Evolutionary conservation across 2,888 invertebrate genomes (phyloP).

Genomic region (Rotaria magnacalcarata): DNA sequence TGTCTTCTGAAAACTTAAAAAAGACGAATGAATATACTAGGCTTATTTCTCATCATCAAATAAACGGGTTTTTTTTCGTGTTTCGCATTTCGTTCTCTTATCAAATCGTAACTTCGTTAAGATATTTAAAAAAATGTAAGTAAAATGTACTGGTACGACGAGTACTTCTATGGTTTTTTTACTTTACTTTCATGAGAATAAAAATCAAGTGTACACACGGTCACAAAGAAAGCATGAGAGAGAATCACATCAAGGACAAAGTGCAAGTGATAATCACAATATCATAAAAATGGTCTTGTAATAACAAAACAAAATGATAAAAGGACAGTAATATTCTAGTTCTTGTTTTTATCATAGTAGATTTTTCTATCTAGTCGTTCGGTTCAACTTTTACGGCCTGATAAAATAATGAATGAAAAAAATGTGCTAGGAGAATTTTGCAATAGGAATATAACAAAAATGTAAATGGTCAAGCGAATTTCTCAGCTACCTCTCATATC

Average conservation of each 20-base stretch:
- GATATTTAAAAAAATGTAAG: not conserved
- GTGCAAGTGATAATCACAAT: not conserved
- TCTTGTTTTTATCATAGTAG: too few species aligned
- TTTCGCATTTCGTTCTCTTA: not conserved
- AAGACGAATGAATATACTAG: not conserved
- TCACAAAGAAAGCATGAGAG: not conserved
- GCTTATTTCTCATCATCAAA: not conserved
- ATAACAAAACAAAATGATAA: conserved; percentile 14
- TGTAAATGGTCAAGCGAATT: not conserved
- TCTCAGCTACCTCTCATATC: not conserved
- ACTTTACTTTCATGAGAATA: not conserved
- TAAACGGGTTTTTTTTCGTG: not conserved
- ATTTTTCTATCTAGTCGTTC: too few species aligned
- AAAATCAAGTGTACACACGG: not conserved
- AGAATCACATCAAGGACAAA: not conserved
- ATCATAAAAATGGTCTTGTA: not conserved
- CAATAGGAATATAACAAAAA: too few species aligned
- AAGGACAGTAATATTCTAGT: not conserved
- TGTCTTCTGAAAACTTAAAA: not conserved
- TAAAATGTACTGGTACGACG: not conserved
- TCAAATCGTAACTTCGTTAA: not conserved
- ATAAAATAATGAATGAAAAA: too few species aligned
- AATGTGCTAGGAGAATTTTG: too few species aligned
- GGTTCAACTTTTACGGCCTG: too few species aligned
- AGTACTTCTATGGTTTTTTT: not conserved